phyloP scores from a whole-genome alignment of 2,888 invertebrate species.

The Palloptera scutellata region DNA sequence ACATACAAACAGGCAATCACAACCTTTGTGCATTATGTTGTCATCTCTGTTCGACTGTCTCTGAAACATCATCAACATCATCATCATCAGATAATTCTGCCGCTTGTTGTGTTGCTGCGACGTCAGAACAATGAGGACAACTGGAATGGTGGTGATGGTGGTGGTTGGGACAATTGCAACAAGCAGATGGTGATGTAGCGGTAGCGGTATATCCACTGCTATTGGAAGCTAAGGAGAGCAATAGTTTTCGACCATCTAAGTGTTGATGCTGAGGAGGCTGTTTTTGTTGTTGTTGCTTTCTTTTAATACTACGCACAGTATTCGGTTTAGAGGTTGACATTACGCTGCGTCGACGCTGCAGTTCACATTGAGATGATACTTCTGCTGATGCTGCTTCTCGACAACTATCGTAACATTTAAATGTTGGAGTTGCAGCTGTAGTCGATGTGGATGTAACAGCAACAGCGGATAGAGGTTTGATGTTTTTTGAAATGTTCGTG shows the following conservation, averaged over 20 bases:
- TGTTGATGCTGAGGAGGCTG: constrained; percentile 31
- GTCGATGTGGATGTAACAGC: constrained; percentile 13
- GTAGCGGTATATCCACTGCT: constrained; percentile 30
- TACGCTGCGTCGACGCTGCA: constrained; percentile 47
- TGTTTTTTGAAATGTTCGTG: constrained; percentile 20
- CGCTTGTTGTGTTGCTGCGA: constrained; percentile 28
- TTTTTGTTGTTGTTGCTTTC: constrained; percentile 44
- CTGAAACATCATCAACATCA: constrained; percentile 30
- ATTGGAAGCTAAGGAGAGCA: constrained; percentile 48
- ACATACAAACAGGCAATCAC: constrained; percentile 24
- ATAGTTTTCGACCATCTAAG: constrained; percentile 45
- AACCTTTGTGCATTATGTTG: constrained; percentile 50
- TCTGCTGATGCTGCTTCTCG: constrained; percentile 10
- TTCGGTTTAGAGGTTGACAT: constrained; percentile 39
- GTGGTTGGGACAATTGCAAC: constrained; percentile 29
- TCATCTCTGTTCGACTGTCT: constrained; percentile 46
- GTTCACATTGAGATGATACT: background rate
- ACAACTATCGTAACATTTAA: constrained; percentile 30
- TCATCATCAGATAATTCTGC: constrained; percentile 9
- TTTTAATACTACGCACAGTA: constrained; percentile 52
- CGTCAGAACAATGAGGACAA: constrained; percentile 41
- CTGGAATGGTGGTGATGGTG: constrained; percentile 31
- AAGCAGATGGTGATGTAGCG: constrained; percentile 28
- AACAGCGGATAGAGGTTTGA: background rate
- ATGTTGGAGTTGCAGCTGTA: constrained; percentile 20